A percentile compares a stretch with the other conserved stretches of the same genome.
These are phyloP conservation scores for Melanostigma gelatinosum DNA, from an alignment of 2,113 vertebrate species.

Conservation along the genomic window DNA sequence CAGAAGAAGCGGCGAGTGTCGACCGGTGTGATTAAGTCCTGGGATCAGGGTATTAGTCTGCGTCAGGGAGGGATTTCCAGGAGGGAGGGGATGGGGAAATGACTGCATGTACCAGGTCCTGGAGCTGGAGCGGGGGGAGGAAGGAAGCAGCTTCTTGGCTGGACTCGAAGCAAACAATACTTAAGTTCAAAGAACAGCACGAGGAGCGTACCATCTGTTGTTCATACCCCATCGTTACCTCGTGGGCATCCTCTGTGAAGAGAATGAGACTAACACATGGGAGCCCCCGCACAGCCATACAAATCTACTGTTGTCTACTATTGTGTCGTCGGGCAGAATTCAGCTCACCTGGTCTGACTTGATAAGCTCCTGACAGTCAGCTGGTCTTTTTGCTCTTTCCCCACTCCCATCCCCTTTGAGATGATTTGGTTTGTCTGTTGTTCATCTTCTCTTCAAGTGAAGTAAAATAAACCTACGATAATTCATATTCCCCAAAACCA, in stretches of 20 bases:
- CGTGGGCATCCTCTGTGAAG: slow-evolving; percentile 56
- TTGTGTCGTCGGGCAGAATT: too few relatives aligned
- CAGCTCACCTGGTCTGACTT: too few relatives aligned
- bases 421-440: too few relatives aligned
- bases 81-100: slow-evolving; percentile 25
- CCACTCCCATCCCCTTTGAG: too few relatives aligned
- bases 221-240: slow-evolving; percentile 44
- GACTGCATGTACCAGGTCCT: not conserved
- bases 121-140: slow-evolving; percentile 7
- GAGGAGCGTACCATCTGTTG: slow-evolving; percentile 62
- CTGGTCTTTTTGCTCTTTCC: too few relatives aligned
- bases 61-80: slow-evolving; percentile 48
- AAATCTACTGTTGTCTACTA: slow-evolving; percentile 23
- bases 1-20: slow-evolving; percentile 29
- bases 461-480: too few relatives aligned
- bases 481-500: too few relatives aligned
- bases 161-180: slow-evolving; percentile 55
- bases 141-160: slow-evolving; percentile 30
- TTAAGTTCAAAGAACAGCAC: slow-evolving; percentile 28
- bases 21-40: slow-evolving; percentile 48
- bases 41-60: slow-evolving; percentile 35
- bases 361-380: too few relatives aligned
- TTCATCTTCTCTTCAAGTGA: too few relatives aligned
- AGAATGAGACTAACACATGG: slow-evolving; percentile 47
- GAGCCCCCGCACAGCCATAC: slow-evolving; percentile 7